Evolutionary conservation across 2,888 invertebrate species (phyloP).

Genomic region (Clistopyga incitator): DNA sequence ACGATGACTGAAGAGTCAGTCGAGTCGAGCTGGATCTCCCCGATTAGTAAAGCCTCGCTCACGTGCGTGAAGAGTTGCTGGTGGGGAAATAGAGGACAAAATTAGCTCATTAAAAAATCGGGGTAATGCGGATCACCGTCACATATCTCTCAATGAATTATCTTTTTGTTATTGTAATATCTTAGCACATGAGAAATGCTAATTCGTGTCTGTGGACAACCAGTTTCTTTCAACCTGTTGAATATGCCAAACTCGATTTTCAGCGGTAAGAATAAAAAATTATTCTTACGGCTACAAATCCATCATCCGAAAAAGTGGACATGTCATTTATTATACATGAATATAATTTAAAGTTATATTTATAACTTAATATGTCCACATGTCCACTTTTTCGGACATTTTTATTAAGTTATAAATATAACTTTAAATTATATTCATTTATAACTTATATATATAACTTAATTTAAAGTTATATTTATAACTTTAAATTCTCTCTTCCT

Average conservation of each 20-base stretch:
- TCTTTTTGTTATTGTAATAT: background rate
- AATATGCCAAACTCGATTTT: too few relatives aligned
- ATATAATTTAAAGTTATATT: too few relatives aligned
- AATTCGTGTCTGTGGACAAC: background rate
- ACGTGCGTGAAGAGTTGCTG: conserved; percentile 6
- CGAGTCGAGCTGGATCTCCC: conserved; percentile 21
- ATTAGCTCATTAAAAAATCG: background rate
- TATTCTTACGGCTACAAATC: too few relatives aligned
- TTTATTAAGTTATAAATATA: background rate
- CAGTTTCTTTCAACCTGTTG: too few relatives aligned
- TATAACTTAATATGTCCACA: background rate
- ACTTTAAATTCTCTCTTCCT: too few relatives aligned
- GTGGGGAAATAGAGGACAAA: background rate
- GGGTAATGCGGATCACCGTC: background rate
- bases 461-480: too few relatives aligned
- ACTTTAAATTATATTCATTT: too few relatives aligned
- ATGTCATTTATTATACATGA: too few relatives aligned
- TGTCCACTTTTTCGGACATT: too few relatives aligned
- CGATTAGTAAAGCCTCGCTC: background rate
- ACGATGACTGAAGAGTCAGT: conserved; percentile 10
- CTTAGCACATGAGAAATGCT: background rate
- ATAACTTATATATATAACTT: too few relatives aligned
- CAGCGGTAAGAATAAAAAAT: too few relatives aligned
- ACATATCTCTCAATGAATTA: background rate
- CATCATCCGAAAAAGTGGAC: too few relatives aligned